Evolutionary conservation across 2,113 vertebrate genomes (phyloP).

Genomic region (Ctenomys sociabilis): DNA sequence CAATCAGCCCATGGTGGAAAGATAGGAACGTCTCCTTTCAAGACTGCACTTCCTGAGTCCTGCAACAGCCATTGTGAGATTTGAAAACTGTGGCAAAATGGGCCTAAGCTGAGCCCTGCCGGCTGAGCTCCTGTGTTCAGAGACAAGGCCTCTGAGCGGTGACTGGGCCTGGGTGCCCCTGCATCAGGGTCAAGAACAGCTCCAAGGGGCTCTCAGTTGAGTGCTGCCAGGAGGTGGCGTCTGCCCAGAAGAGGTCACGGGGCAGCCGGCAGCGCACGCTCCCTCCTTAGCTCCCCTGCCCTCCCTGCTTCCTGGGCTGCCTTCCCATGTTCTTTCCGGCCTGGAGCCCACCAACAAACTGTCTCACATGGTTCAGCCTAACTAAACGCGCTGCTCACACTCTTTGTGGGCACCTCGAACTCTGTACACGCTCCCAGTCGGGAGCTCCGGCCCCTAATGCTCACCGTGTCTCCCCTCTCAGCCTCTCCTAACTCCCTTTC

Average conservation of each 20-base stretch:
- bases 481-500: fast-evolving
- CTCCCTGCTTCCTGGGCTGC: not conserved
- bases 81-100: not conserved
- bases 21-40: not conserved
- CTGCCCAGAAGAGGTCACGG: not conserved
- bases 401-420: fast-evolving
- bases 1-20: not conserved
- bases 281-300: not conserved
- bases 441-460: not conserved
- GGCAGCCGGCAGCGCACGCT: not conserved
- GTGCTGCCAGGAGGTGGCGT: not conserved
- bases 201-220: not conserved
- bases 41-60: not conserved
- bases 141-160: not conserved
- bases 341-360: not conserved
- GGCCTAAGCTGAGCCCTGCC: fast-evolving
- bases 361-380: fast-evolving
- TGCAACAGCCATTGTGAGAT: not conserved
- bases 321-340: not conserved
- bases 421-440: not conserved
- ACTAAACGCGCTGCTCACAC: fast-evolving
- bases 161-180: not conserved
- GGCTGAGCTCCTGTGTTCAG: not conserved
- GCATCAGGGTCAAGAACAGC: not conserved
- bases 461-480: fast-evolving